Evolutionary conservation across 2,113 vertebrate species (phyloP), one percentile per base, ranked within the genome.

Genomic region (Ammodytes marinus): DNA sequence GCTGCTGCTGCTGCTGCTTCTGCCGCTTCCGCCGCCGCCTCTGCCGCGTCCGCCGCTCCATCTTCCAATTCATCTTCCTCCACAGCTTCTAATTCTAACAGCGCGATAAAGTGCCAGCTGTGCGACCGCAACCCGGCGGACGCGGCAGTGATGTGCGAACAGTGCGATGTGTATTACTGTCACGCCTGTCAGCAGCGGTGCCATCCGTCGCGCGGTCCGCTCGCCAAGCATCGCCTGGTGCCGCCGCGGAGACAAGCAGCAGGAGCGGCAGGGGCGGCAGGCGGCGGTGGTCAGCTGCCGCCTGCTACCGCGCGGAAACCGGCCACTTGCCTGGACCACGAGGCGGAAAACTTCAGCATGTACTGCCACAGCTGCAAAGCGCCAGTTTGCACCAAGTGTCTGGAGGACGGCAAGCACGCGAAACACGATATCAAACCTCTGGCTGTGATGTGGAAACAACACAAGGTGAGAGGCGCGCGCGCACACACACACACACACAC

Each of bases 381-480:
- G 63, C 97, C 98, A 0, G 97, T 98, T 72, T 99, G 98, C 77
- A 94, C 94, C 83, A 96, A 96, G 94, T 99, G 98, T 88, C 89
- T 98, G 91, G 97, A 99, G 85, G 97, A 98, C 47, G 97, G 97
- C 45, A 95, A 94, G 71, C 98, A 99, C 86, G 69, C 84, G 79
- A 96, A 97, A 69, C 98, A 99, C 87, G 98, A 99, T 57, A 95
- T 98, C 63, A 98, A 96, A 84, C 95, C 97, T 0, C 93, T 98
- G 88, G 95, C 97, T 0, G 95, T 95, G 84, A 93, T 97, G 96
- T 99, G 98, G 98, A 99, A 99, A 83, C 97, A 98, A 70, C 98
- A 99, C 94, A 99, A 99, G 96, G 98, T 99, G 93, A 94, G 95
- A 99, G 96, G 98, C 99, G 93, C 94, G 95, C 7, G n/a, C 14